phyloP scores from a whole-genome alignment of 2,797 vertebrate species.

The Eulemur rubriventer region DNA sequence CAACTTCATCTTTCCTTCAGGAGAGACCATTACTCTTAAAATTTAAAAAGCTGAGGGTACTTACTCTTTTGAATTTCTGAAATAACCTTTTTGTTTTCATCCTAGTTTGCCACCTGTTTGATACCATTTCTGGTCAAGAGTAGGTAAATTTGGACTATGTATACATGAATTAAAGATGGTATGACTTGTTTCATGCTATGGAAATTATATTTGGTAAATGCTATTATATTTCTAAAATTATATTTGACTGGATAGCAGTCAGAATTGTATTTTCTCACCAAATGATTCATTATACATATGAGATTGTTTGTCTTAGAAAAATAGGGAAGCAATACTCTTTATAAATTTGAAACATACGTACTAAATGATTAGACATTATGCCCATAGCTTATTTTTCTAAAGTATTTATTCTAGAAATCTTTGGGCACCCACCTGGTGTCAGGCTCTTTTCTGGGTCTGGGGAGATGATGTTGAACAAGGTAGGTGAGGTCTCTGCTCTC shows the following conservation, averaged over 20 bases:
- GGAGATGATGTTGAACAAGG: background rate
- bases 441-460: background rate
- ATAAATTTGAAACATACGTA: background rate
- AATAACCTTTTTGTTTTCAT: background rate
- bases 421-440: background rate
- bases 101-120: background rate
- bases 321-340: background rate
- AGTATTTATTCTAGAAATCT: background rate
- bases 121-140: background rate
- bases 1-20: constrained; percentile 16
- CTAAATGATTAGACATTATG: background rate
- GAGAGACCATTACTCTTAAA: background rate
- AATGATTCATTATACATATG: background rate
- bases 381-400: background rate
- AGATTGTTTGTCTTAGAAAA: background rate
- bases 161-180: background rate
- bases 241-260: background rate
- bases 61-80: background rate
- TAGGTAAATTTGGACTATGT: background rate
- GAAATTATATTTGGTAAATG: constrained; percentile 24
- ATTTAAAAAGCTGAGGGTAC: background rate
- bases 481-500: background rate
- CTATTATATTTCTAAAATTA: background rate
- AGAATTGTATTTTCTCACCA: background rate
- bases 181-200: background rate